Conservation (phyloP, 2,797 vertebrate species). For the Echiichthys vipera region DNA sequence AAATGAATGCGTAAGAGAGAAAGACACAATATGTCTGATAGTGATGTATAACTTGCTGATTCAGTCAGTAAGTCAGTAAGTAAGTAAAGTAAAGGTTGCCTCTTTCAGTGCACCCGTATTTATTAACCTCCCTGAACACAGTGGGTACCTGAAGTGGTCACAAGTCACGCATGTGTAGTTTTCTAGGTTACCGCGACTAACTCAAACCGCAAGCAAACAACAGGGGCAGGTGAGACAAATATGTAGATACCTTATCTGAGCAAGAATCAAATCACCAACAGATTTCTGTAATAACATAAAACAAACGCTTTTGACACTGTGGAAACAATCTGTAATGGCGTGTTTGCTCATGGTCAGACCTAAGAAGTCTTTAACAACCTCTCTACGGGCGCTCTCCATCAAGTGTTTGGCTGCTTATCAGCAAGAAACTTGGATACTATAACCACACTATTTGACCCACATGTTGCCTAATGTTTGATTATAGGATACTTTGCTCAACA, state of each 20-base stretch:
- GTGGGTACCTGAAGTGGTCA: neutral
- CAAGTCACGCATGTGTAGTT: neutral
- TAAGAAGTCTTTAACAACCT: neutral
- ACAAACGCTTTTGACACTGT: neutral
- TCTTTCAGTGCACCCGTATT: constrained; percentile 2
- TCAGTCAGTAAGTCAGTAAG: neutral
- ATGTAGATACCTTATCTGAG: neutral
- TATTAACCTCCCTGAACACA: constrained; percentile 26
- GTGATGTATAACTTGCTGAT: neutral
- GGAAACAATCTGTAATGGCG: neutral
- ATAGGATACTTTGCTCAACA: neutral
- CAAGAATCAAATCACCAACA: neutral
- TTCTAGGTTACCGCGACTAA: neutral
- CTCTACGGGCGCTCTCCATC: neutral
- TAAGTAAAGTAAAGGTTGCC: constrained; percentile 11
- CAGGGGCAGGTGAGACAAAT: neutral
- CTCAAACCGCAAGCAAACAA: neutral
- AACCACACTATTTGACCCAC: neutral
- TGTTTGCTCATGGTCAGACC: too few relatives aligned
- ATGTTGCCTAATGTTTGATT: neutral
- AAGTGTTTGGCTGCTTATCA: neutral
- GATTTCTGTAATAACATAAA: neutral
- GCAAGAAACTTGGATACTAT: neutral
- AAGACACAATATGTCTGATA: neutral
- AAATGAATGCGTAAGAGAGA: neutral